Evolutionary conservation across 2,888 invertebrate species (phyloP), one percentile per base, ranked within the genome.

Genomic region (Xanthia icteritia): DNA sequence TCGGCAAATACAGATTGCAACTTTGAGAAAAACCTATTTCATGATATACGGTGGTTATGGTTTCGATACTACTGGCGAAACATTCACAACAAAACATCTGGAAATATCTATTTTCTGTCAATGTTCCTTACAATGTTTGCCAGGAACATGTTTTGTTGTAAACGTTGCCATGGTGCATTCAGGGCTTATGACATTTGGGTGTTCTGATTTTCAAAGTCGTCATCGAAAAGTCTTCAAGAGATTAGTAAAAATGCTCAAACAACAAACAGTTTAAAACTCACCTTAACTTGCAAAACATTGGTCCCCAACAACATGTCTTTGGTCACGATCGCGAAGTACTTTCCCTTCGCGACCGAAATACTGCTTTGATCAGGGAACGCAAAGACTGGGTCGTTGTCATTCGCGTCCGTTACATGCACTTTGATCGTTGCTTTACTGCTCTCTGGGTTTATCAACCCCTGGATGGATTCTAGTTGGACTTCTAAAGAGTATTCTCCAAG

Each of bases 361-460:
- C 97, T 95, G 0, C 95, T 95, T 73, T 96, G 94, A 23, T 97
- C 97, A 1, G 98, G 98, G 89, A 98, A 98, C 0, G 98, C 94
- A 92, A 99, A 99, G 87, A 97, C 97, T 0, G 99, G 99, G 0
- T 97, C 97, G 92, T 99, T 99, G 92, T 99, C 99, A 92, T 99
- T 99, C 1, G 98, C 97, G 92, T 99, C 99, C 0, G 97, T 96
- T 0, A 99, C 98, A 84, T 98, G 98, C 0, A 99, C 97, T 83
- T 98, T 98, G 0, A 99, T 97, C 88, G 97, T 97, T 0, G 98
- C 98, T 39, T 97, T 97, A 88, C 98, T 98, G 83, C 97, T 97
- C 61, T 98, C 98, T 0, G 98, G 98, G 93, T 98, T 98, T 45
- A 99, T 97, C 9, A 98, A 97, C 3, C 98, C 99, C 83, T 98